Evolutionary conservation across 2,797 vertebrate genomes (phyloP), one percentile per base, ranked within the genome.

Genomic region (Halcyon leucocephala): DNA sequence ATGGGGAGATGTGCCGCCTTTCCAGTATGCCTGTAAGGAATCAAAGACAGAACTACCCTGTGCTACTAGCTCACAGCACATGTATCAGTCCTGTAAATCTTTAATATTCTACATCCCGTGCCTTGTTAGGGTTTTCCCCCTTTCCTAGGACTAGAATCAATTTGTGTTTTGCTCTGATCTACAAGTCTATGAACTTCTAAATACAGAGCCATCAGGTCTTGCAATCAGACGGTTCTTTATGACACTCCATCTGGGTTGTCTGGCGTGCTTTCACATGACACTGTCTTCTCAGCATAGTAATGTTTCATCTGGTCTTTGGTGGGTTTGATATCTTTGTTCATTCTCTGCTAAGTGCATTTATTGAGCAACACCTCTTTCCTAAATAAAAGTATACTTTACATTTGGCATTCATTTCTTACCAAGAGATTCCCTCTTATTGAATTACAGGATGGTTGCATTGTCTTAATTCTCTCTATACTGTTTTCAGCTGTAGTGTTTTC

Each of bases 121-220:
- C 12, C 35, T 74, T 48, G 12, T 41, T 46, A 85, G 49, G 48
- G 29, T 69, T 95, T 72, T 51, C 19, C 19, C 46, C 24, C 49
- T 78, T 91, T 78, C n/a, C 89, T 48, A 93, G 58, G 44, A 74
- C 46, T 65, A 64, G 78, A 94, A 92, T 57, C 37, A 72, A 71
- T 74, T 78, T 88, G 33, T 80, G 37, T 74, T 86, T 76, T 3
- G 2, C 83, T 93, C 81, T 62, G 74, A 83, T 84, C 86, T 78
- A 52, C 83, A 90, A 86, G 77, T 86, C 64, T 83, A 55, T 48
- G 91, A 95, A 88, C 94, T 96, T 87, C 74, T 76, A 85, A 90
- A 86, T 12, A 90, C 58, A 70, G 20, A 96, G 49, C 60, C 88
- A 89, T 78, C 66, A 74, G 70, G 70, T 82, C 86, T 86, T 90